Evolutionary conservation across 2,888 invertebrate species (phyloP).

Genomic region (Osmoderma eremita): DNA sequence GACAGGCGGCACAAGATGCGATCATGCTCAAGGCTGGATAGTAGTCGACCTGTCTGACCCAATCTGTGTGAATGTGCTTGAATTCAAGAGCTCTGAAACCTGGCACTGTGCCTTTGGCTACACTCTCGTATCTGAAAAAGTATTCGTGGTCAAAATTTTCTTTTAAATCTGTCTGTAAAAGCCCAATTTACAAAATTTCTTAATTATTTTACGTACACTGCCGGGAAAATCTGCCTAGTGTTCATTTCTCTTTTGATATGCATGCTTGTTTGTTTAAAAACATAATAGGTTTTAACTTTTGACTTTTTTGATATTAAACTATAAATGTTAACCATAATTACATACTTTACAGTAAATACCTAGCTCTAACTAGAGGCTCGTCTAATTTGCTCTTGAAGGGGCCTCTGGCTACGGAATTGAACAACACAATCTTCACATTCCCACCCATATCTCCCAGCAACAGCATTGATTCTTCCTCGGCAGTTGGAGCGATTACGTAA

Average conservation of each 20-base stretch:
- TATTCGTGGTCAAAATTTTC: no score
- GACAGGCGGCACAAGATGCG: slow-evolving; percentile 68
- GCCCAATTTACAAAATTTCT: no score
- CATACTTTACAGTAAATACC: slow-evolving; percentile 63
- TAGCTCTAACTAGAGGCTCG: slow-evolving; percentile 68
- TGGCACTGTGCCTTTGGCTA: slow-evolving; percentile 54
- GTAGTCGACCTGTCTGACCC: slow-evolving; percentile 77
- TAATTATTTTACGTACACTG: no score
- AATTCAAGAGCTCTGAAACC: slow-evolving; percentile 62
- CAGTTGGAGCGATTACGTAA: slow-evolving; percentile 71
- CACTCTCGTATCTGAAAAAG: slow-evolving; percentile 65
- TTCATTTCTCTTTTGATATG: no score
- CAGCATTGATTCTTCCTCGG: slow-evolving; percentile 71
- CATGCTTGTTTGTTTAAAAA: no score
- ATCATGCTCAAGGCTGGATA: slow-evolving; percentile 73
- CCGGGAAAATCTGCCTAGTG: no score
- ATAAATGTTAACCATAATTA: no score
- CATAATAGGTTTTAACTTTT: no score
- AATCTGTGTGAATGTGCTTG: slow-evolving; percentile 70
- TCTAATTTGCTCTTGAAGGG: slow-evolving; percentile 78
- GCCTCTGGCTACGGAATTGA: slow-evolving; percentile 71
- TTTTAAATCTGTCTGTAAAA: no score
- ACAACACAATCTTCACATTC: slow-evolving; percentile 72
- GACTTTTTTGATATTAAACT: no score
- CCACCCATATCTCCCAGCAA: slow-evolving; percentile 81